Conservation (phyloP, 2,113 vertebrate genomes). For the Crotalus horridus region DNA sequence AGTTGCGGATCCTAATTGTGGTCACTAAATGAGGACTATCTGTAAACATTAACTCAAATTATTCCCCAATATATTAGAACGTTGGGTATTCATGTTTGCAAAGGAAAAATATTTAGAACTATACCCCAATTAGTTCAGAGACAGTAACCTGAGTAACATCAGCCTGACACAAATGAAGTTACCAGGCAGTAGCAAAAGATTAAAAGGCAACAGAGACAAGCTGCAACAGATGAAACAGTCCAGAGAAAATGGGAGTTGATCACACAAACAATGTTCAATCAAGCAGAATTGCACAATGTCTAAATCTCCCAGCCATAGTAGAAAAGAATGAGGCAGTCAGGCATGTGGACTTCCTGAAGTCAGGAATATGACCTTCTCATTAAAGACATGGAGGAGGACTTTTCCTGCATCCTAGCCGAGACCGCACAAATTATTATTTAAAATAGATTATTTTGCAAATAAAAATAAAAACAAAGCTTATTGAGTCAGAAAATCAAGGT, state of each 20-base stretch:
- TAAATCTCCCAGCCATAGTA: background rate
- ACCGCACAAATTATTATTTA: background rate
- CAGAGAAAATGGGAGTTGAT: background rate
- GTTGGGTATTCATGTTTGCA: background rate
- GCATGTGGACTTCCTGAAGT: background rate
- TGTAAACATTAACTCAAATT: background rate
- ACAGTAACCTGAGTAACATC: background rate
- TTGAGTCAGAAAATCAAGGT: background rate
- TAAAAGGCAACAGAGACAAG: background rate
- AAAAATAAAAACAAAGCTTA: background rate
- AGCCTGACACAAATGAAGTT: background rate
- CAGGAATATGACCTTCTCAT: background rate
- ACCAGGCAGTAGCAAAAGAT: background rate
- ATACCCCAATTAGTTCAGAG: background rate
- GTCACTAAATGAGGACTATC: background rate
- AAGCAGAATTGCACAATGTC: background rate
- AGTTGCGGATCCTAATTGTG: background rate
- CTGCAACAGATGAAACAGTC: background rate
- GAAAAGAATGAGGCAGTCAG: background rate
- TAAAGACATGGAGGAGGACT: background rate
- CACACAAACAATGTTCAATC: background rate
- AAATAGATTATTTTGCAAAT: background rate
- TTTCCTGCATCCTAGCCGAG: background rate
- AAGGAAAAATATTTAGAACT: background rate
- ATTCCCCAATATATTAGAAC: background rate